Percentiles rank a stretch among this genome's conserved stretches.
These are phyloP conservation scores for Peromyscus eremicus DNA, from an alignment of 2,797 vertebrate species.

Conservation along the genomic window DNA sequence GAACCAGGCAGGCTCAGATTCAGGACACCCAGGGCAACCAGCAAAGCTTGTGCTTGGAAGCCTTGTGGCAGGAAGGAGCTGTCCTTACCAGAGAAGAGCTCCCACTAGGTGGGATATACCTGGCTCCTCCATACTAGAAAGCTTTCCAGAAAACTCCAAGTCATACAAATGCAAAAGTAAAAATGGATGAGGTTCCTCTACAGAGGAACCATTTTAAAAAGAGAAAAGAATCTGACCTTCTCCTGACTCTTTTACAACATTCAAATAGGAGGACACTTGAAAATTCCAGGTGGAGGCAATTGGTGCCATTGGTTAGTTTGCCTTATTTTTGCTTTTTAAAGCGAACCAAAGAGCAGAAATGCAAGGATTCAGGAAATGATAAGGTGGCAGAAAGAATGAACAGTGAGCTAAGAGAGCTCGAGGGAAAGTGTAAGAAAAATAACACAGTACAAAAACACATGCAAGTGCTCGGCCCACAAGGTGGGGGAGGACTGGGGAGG, in stretches of 20 bases:
- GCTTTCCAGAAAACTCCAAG: background rate
- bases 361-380: background rate
- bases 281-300: background rate
- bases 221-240: background rate
- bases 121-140: background rate
- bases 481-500: background rate
- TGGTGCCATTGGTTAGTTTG: background rate
- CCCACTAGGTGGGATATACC: background rate
- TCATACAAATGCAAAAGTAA: background rate
- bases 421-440: background rate
- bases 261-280: background rate
- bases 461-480: too few species aligned
- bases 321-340: background rate
- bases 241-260: background rate
- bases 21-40: background rate
- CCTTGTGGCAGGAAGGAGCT: background rate
- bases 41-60: background rate
- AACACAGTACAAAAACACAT: background rate
- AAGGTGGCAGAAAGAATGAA: background rate
- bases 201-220: background rate
- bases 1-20: background rate
- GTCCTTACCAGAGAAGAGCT: background rate
- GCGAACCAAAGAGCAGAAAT: background rate
- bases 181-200: background rate
- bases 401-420: background rate